Conservation (phyloP, 2,797 vertebrate genomes). For the Carcharodon carcharias region DNA sequence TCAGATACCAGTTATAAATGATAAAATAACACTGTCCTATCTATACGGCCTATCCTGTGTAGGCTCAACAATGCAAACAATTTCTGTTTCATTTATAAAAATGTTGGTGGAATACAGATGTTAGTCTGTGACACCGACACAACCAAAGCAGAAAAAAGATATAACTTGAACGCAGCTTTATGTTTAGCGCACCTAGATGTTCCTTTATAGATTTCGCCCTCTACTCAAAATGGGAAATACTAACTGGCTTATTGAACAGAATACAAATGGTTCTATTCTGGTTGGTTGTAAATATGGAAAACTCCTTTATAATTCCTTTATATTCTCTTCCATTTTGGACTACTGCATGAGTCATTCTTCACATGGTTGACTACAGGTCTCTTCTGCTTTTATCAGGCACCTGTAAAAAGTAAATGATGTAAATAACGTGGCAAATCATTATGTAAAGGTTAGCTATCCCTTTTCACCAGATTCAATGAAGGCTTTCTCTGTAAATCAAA, state of each 20-base stretch:
- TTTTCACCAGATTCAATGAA: slow-evolving; percentile 36
- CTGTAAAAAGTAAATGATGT: slow-evolving; percentile 36
- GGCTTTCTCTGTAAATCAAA: slow-evolving; percentile 20
- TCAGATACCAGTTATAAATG: too few species aligned
- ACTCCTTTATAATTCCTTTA: slow-evolving; percentile 20
- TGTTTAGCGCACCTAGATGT: neutral
- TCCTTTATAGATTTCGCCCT: neutral
- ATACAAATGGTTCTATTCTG: neutral
- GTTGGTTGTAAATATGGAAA: neutral
- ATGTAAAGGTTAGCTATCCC: slow-evolving; percentile 29
- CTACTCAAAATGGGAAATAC: neutral
- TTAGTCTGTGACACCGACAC: too few species aligned
- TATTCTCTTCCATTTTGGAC: slow-evolving; percentile 26
- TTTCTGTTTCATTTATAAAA: too few species aligned
- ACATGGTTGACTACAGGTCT: slow-evolving; percentile 19
- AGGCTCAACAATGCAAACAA: too few species aligned
- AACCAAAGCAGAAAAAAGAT: too few species aligned
- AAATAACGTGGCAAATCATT: slow-evolving; percentile 31
- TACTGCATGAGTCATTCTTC: slow-evolving; percentile 37
- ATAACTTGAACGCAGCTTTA: neutral
- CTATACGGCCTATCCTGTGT: too few species aligned
- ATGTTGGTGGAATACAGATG: too few species aligned
- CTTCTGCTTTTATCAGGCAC: slow-evolving; percentile 9
- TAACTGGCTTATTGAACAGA: neutral
- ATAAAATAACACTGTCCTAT: too few species aligned